Percentiles rank a stretch among this genome's conserved stretches.
These are phyloP conservation scores for Hydrophis major DNA, from an alignment of 2,797 vertebrate genomes.

Conservation along the genomic window DNA sequence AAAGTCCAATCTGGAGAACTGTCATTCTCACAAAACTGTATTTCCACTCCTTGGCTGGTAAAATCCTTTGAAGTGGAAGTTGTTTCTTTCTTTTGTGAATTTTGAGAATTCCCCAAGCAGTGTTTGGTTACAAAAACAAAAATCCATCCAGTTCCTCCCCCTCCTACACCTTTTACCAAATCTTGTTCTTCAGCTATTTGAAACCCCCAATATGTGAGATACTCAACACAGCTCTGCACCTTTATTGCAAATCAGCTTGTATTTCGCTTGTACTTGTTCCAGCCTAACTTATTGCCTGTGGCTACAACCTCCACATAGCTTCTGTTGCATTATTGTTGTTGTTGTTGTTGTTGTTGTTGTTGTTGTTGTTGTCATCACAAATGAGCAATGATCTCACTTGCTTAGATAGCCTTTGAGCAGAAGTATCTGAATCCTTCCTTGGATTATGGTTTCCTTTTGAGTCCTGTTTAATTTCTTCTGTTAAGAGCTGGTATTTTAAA, in stretches of 20 bases:
- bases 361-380: conserved; percentile 62
- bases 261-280: conserved; percentile 66
- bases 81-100: conserved; percentile 72
- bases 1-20: not conserved
- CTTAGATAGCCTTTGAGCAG: conserved; percentile 65
- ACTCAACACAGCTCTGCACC: conserved; percentile 66
- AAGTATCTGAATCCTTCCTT: conserved; percentile 41
- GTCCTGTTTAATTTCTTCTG: not conserved
- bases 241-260: conserved; percentile 66
- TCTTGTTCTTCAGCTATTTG: conserved; percentile 79
- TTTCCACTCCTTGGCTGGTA: conserved; percentile 66
- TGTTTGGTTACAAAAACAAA: conserved; percentile 72
- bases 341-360: conserved; percentile 57
- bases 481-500: not conserved
- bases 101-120: conserved; percentile 74
- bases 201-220: conserved; percentile 74
- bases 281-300: conserved; percentile 70
- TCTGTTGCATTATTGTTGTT: conserved; percentile 64
- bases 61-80: conserved; percentile 69
- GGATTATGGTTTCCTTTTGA: not conserved
- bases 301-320: conserved; percentile 68
- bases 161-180: conserved; percentile 64
- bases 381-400: conserved; percentile 63
- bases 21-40: not conserved
- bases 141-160: conserved; percentile 70